Evolutionary conservation across 2,888 invertebrate species (phyloP).

Genomic region (Psylliodes chrysocephalus): DNA sequence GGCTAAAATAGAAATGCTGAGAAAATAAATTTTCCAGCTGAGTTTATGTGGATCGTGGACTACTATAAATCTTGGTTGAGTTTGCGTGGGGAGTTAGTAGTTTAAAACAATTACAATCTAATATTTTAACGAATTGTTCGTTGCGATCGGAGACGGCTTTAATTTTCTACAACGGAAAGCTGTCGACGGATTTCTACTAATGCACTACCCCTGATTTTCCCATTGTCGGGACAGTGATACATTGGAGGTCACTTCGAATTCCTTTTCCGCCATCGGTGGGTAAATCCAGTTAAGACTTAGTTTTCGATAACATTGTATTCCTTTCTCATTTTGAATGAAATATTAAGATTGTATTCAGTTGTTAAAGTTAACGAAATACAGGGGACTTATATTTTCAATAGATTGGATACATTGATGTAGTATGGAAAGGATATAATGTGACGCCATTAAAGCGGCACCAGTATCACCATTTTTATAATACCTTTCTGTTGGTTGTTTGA

Average conservation of each 20-base stretch:
- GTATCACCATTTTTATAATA: no score
- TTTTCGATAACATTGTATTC: no score
- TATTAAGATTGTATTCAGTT: no score
- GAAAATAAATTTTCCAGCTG: constrained; percentile 36
- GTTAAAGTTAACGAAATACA: no score
- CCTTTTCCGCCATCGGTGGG: constrained; percentile 22
- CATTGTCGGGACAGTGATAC: constrained; percentile 44
- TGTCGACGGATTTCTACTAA: constrained; percentile 38
- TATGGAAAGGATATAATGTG: no score
- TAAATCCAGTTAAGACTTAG: no score
- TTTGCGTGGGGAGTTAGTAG: constrained; percentile 36
- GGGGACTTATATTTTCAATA: no score
- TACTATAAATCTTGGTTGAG: constrained; percentile 38
- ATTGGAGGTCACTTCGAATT: constrained; percentile 35
- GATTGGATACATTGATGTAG: no score
- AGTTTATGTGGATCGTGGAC: constrained; percentile 30
- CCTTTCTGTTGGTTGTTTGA: no score
- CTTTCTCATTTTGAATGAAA: no score
- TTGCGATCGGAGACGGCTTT: constrained; percentile 39
- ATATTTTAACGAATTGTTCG: constrained; percentile 39
- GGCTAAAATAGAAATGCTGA: constrained; percentile 16
- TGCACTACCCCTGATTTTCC: constrained; percentile 43
- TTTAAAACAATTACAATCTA: constrained; percentile 46
- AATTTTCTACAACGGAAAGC: constrained; percentile 40
- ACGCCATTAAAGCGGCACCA: no score